These are phyloP conservation scores for Ailuropoda melanoleuca DNA, from an alignment of 2,113 vertebrate species.

Conservation along the genomic window DNA sequence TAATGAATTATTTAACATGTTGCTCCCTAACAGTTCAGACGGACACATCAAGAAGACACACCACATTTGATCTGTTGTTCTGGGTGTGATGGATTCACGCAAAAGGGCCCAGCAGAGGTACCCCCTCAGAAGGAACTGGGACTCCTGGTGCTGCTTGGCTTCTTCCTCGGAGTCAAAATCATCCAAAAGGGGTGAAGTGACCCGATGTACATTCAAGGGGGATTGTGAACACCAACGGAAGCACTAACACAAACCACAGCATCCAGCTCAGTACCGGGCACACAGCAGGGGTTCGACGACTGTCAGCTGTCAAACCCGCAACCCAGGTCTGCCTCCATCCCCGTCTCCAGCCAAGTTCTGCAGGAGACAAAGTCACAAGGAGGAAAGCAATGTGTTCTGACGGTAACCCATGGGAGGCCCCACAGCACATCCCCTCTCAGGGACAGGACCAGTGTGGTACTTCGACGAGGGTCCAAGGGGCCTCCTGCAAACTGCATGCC, in stretches of 20 bases:
- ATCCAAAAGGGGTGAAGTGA: neutral
- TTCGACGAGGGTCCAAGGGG: neutral
- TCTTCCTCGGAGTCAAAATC: neutral
- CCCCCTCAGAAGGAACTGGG: neutral
- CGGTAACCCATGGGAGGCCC: neutral
- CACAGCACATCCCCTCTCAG: rapidly evolving
- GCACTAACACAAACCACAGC: neutral
- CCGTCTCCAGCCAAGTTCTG: neutral
- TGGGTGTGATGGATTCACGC: neutral
- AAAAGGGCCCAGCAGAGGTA: neutral
- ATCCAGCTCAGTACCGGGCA: neutral
- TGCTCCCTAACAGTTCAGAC: neutral
- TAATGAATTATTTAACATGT: neutral
- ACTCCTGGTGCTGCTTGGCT: neutral
- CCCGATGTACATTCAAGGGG: rapidly evolving
- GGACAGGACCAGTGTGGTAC: neutral
- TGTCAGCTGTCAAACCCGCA: neutral
- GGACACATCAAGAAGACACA: rapidly evolving
- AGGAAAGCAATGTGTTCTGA: neutral
- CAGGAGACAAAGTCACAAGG: neutral
- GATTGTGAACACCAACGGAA: neutral
- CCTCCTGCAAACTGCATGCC: neutral
- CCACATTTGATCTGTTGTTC: neutral
- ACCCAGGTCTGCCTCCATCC: neutral
- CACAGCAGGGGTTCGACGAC: neutral